phyloP scores from a whole-genome alignment of 2,113 vertebrate genomes.

The Psettodes erumei region DNA sequence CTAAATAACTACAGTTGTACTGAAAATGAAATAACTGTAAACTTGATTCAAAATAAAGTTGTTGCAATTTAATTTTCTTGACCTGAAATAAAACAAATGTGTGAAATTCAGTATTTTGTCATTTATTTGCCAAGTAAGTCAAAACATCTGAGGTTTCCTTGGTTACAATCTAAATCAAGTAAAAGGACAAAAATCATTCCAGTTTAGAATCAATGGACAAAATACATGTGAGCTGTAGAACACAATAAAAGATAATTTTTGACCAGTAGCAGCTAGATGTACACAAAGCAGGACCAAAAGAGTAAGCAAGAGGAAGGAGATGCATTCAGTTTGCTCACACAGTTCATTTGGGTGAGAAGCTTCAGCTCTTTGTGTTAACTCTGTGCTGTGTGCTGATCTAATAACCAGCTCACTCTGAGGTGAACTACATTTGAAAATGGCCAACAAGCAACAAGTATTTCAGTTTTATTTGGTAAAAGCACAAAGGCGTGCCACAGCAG shows the following conservation, averaged over 20 bases:
- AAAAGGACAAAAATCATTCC: neutral
- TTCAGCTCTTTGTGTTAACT: neutral
- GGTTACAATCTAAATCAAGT: neutral
- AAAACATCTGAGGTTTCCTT: neutral
- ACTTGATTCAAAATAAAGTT: constrained; percentile 41
- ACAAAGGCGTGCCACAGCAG: too few relatives aligned
- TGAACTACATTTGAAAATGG: neutral
- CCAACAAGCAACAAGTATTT: neutral
- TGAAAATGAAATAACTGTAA: neutral
- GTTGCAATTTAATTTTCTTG: constrained; percentile 49
- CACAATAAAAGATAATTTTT: neutral
- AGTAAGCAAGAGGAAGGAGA: neutral
- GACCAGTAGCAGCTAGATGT: too few relatives aligned
- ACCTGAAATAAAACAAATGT: constrained; percentile 39
- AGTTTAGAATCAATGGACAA: neutral
- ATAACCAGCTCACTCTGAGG: neutral
- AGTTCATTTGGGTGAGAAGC: neutral
- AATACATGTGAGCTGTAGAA: neutral
- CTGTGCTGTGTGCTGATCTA: neutral
- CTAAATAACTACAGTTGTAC: constrained; percentile 6
- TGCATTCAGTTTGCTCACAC: neutral
- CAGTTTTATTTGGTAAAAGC: neutral
- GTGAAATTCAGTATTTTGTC: constrained; percentile 6
- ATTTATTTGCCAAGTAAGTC: constrained; percentile 10
- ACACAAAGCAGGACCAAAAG: neutral